Evolutionary conservation across 2,888 invertebrate species (phyloP), one percentile per base, ranked within the genome.

Genomic region (Urechis unicinctus): DNA sequence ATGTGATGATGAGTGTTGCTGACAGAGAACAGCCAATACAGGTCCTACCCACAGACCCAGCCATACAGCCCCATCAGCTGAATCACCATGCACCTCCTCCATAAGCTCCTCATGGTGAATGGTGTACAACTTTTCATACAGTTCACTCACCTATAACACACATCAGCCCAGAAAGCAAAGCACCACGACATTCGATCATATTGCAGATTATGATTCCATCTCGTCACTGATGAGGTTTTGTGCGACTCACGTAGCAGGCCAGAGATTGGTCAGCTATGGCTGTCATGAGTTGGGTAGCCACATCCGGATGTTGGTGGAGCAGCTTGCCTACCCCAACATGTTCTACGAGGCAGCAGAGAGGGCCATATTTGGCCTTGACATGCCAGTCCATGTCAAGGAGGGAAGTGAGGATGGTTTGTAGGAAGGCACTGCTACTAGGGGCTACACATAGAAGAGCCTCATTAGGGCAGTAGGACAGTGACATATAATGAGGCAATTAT

Each of bases 71-170:
- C 64, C 56, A 1, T 70, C 52, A 21, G 9, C 64, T 57, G 80
- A 79, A 36, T 75, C 70, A 44, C 77, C 43, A 36, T 22, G 24
- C 6, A 25, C 44, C 24, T 41, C 55, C 29, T 6, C 22, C 29
- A n/a, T n/a, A 43, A 59, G 49, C 42, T 61, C 61, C 29, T 28
- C 3, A 5, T 31, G 75, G 65, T 82, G 79, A 45, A 75, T 74
- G 21, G 73, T 71, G 81, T 84, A 83, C 59, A 86, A 68, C 3
- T 77, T 74, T 64, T 83, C 82, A 67, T 82, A 85, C 21, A 84
- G 77, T 66, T 79, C 81, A 71, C 69, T 81, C 59, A 79, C 82
- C 83, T 80, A 43, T 13, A 54, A 48, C 28, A 26, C 26, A 25
- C 29, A 26, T 22, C 13, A 9, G 17, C 13, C 41, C 13, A 13